Evolutionary conservation across 2,888 invertebrate genomes (phyloP).

Genomic region (Amphiduros pacificus): DNA sequence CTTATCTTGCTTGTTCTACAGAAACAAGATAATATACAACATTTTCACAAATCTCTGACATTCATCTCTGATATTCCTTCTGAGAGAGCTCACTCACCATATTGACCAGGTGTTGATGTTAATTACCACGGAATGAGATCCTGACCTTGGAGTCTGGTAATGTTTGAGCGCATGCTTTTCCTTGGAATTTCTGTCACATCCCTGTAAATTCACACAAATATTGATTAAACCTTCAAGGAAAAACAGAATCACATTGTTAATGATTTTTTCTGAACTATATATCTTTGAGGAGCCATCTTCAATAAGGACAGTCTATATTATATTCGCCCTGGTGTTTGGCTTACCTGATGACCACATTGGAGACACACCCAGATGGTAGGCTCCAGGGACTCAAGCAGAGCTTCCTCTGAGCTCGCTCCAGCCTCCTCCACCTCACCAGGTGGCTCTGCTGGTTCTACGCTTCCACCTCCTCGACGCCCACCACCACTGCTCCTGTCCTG

Average conservation of each 20-base stretch:
- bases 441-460: background rate
- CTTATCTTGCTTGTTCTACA: no score
- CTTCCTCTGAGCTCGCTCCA: conserved; percentile 23
- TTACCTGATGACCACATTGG: conserved; percentile 56
- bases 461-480: background rate
- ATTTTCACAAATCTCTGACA: no score
- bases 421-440: background rate
- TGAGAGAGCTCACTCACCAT: conserved; percentile 40
- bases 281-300: no score
- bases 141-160: conserved; percentile 50
- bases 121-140: conserved; percentile 50
- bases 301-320: no score
- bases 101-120: conserved; percentile 47
- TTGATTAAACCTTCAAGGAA: no score
- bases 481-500: background rate
- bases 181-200: conserved; percentile 54
- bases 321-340: background rate
- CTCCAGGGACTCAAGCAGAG: conserved; percentile 31
- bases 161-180: conserved; percentile 56
- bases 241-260: no score
- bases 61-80: no score
- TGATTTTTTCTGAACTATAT: no score
- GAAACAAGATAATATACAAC: no score
- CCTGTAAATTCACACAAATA: conserved; percentile 37
- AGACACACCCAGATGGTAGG: conserved; percentile 52